Conservation (phyloP, 2,113 vertebrate species). For the Junco hyemalis region DNA sequence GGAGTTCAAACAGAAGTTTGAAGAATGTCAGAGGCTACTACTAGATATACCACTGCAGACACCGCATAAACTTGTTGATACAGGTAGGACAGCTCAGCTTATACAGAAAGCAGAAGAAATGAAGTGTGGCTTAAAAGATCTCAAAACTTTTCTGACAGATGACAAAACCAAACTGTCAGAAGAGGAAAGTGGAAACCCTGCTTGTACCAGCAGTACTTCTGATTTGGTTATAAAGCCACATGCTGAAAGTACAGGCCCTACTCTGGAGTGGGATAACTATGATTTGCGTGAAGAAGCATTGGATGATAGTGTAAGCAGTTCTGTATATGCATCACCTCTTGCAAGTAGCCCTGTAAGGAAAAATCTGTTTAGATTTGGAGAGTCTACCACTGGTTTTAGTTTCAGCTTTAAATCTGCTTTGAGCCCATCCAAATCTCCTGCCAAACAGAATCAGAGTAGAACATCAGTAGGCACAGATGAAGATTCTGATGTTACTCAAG, state of each 20-base stretch:
- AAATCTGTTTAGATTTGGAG: slow-evolving; percentile 94
- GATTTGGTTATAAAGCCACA: slow-evolving; percentile 75
- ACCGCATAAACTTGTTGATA: slow-evolving; percentile 94
- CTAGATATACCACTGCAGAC: slow-evolving; percentile 96
- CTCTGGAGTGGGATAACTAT: slow-evolving; percentile 93
- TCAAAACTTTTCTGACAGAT: slow-evolving; percentile 91
- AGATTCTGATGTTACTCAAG: slow-evolving; percentile 88
- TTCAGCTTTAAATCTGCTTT: slow-evolving; percentile 95
- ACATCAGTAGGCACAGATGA: slow-evolving; percentile 89
- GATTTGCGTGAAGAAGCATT: slow-evolving; percentile 86
- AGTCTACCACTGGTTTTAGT: slow-evolving; percentile 90
- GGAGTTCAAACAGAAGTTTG: slow-evolving; percentile 95
- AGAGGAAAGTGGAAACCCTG: slow-evolving; percentile 72
- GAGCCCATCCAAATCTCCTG: slow-evolving; percentile 92
- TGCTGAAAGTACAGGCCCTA: slow-evolving; percentile 81
- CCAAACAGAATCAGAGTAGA: slow-evolving; percentile 89
- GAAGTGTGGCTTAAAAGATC: slow-evolving; percentile 95
- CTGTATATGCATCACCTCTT: slow-evolving; percentile 84
- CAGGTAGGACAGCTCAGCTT: slow-evolving; percentile 89
- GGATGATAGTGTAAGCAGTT: slow-evolving; percentile 84
- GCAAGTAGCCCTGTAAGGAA: slow-evolving; percentile 86
- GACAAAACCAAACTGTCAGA: slow-evolving; percentile 84
- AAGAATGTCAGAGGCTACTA: slow-evolving; percentile 90
- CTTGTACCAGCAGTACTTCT: slow-evolving; percentile 45
- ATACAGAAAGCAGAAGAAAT: slow-evolving; percentile 98